Percentiles rank a stretch among this genome's conserved stretches.
Conservation (phyloP, 2,888 invertebrate genomes). For the Agrotis ipsilon region DNA sequence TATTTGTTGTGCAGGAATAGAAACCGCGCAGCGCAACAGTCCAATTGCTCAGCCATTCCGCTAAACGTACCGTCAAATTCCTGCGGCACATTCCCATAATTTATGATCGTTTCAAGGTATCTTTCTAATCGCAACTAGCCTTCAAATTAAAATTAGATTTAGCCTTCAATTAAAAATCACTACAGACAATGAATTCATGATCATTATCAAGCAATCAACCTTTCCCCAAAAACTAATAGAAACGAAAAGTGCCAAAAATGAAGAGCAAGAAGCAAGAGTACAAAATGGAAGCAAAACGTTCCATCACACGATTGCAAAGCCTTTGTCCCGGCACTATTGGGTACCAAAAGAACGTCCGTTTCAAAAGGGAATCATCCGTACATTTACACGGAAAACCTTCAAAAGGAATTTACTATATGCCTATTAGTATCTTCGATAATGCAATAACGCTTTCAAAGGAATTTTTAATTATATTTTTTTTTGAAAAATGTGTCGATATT, state of each 20-base stretch:
- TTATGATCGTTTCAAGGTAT: too few species aligned
- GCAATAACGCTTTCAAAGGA: neutral
- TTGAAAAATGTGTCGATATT: too few species aligned
- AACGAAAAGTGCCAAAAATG: neutral
- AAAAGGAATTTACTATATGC: conserved; percentile 5
- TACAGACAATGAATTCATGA: neutral
- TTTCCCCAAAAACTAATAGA: neutral
- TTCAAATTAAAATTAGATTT: too few species aligned
- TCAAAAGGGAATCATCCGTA: neutral
- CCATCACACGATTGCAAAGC: neutral
- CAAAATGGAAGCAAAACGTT: conserved; percentile 1
- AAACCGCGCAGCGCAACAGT: too few species aligned
- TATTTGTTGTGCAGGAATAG: too few species aligned
- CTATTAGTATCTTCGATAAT: neutral
- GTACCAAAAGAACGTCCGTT: neutral
- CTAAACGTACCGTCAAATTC: too few species aligned
- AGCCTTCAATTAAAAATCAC: neutral
- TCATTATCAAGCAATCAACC: neutral
- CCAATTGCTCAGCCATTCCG: too few species aligned
- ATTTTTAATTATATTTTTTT: neutral
- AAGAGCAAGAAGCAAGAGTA: neutral
- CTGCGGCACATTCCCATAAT: too few species aligned
- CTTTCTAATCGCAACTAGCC: too few species aligned
- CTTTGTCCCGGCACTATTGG: conserved; percentile 10
- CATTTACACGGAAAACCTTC: neutral